These are phyloP conservation scores for Phrynocephalus versicolor DNA, from an alignment of 2,113 vertebrate species.

Conservation along the genomic window DNA sequence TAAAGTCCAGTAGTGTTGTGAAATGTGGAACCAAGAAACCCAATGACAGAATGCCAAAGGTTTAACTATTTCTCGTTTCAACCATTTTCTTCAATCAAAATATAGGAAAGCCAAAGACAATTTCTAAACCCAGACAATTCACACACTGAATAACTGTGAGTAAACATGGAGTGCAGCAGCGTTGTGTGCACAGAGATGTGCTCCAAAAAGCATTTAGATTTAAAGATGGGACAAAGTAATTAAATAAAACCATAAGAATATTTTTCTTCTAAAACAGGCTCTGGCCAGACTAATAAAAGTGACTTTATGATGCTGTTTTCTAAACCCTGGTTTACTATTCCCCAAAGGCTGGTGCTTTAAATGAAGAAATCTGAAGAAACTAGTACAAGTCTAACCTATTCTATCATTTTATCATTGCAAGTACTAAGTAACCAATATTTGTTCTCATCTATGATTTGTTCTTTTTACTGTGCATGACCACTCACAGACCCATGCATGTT, in stretches of 20 bases:
- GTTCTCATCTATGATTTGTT: conserved; percentile 14
- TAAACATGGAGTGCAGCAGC: background rate
- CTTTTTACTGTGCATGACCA: conserved; percentile 20
- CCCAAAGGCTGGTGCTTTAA: too few species aligned
- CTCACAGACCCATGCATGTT: background rate
- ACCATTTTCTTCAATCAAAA: background rate
- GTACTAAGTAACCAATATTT: conserved; percentile 17
- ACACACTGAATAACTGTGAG: background rate
- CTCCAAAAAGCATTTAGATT: background rate
- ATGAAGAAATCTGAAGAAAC: background rate
- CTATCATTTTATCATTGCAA: conserved; percentile 1
- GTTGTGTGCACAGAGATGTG: background rate
- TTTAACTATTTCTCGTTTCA: background rate
- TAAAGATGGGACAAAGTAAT: background rate
- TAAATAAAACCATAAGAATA: background rate
- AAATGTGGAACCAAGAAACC: background rate
- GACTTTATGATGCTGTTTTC: background rate
- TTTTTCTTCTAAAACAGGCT: background rate
- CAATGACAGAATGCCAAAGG: background rate
- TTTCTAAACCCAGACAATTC: background rate
- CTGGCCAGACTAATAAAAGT: background rate
- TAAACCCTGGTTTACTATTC: background rate
- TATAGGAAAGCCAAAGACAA: background rate
- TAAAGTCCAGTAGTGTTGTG: background rate
- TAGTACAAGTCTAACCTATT: background rate